Evolutionary conservation across 2,113 vertebrate species (phyloP).

Genomic region (Melanerpes formicivorus): DNA sequence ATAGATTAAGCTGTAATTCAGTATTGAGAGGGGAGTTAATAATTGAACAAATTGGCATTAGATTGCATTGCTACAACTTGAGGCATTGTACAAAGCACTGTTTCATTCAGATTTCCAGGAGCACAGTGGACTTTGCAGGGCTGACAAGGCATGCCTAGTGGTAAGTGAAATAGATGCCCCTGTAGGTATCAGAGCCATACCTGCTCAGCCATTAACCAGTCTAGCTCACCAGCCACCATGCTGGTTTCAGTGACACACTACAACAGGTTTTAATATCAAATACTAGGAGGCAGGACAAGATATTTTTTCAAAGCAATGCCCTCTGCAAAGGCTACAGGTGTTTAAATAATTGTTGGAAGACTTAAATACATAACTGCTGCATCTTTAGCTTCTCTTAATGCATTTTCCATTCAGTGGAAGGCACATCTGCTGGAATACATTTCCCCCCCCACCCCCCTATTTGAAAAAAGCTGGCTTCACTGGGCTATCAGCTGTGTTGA

Average conservation of each 20-base stretch:
- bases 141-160: not conserved
- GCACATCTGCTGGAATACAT: not conserved
- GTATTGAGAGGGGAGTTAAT: not conserved
- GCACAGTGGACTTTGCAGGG: not conserved
- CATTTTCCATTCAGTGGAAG: not conserved
- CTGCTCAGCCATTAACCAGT: not conserved
- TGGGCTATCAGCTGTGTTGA: not conserved
- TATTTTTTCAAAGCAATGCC: not conserved
- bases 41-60: not conserved
- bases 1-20: slow-evolving; percentile 1
- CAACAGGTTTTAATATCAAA: not conserved
- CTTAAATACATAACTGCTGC: not conserved
- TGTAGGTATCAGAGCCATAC: not conserved
- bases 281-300: not conserved
- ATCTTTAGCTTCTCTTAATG: not conserved
- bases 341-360: not conserved
- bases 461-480: not conserved
- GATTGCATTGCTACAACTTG: not conserved
- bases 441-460: not conserved
- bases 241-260: not conserved
- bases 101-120: not conserved
- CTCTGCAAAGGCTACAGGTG: not conserved
- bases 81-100: not conserved
- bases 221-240: not conserved
- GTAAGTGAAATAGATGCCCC: not conserved